Evolutionary conservation across 1,140 invertebrate genomes (phyloP).

Genomic region (Panagrolaimus sp.): DNA sequence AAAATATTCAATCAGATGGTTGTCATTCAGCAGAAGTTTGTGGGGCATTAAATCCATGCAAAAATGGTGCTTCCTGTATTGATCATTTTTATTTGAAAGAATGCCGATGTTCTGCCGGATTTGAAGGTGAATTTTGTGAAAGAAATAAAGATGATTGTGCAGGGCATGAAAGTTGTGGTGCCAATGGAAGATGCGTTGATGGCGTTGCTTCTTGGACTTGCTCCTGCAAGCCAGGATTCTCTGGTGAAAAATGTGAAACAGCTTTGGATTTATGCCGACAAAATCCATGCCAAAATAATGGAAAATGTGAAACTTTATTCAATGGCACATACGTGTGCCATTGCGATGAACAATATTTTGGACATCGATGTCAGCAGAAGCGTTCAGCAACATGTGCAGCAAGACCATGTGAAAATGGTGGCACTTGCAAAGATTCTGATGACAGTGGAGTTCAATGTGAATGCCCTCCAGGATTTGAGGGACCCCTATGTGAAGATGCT

Average conservation of each 20-base stretch:
- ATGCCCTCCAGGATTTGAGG: conserved; percentile 24
- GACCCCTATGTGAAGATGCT: conserved; percentile 23
- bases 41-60: conserved; percentile 34
- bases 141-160: conserved; percentile 50
- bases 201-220: conserved; percentile 17
- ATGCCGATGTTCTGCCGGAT: conserved; percentile 44
- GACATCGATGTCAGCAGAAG: conserved; percentile 32
- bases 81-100: conserved; percentile 46
- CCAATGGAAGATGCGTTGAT: conserved; percentile 53
- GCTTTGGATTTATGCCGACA: conserved; percentile 24
- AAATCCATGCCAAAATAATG: conserved; percentile 40
- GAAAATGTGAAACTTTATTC: conserved; percentile 27
- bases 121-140: conserved; percentile 48
- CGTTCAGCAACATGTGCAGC: conserved; percentile 18
- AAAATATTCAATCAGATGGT: conserved; percentile 32
- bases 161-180: conserved; percentile 19
- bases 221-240: conserved; percentile 4
- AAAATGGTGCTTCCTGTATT: conserved; percentile 45
- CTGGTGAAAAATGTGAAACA: conserved; percentile 19
- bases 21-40: conserved; percentile 44
- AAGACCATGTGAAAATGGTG: conserved; percentile 39
- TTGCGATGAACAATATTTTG: conserved; percentile 29
- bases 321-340: conserved; percentile 24
- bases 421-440: conserved; percentile 15
- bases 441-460: not conserved